Evolutionary conservation across 1,140 invertebrate genomes (phyloP), one percentile per base, ranked within the genome.

Genomic region (Drosophila orosa): DNA sequence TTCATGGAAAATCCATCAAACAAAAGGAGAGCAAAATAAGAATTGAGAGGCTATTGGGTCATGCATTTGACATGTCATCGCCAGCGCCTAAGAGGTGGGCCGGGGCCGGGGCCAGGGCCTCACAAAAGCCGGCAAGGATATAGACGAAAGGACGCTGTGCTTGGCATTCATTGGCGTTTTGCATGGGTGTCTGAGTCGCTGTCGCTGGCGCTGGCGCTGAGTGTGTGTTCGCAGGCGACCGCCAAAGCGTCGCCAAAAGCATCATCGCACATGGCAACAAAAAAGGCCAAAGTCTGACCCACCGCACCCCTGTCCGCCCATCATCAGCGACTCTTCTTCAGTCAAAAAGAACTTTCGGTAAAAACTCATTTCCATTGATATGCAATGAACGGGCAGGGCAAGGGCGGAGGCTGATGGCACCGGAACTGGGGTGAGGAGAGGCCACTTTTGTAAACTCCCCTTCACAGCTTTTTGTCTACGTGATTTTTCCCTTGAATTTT

Each of bases 321-420:
- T 22, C 17, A 19, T 33, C 39, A 35, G 33, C 12, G 40, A 13
- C 37, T 27, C 45, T 55, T 33, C 56, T 50, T 17, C 45, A 19
- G 37, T 25, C 50, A 35, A 63, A 67, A 61, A 50, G 74, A 75
- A 74, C 48, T 85, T 85, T 71, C 50, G 44, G 66, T 67, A 78
- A 86, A 81, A 81, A 81, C 82, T 78, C 74, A 78, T 78, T 86
- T 78, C 66, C 74, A 86, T 86, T 86, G 82, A 86, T 86, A 81
- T 86, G 83, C 82, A 86, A 78, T 86, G 82, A 82, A 74, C 35
- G 37, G 17, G 33, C 3, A 22, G 45, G 60, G 44, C 24, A 24
- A 40, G 54, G 56, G 8, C 35, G 22, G 8, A 15, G 33, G 47
- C 42, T 17, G 12, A 22, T 12, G 24, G 9, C n/a, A 42, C 35